Evolutionary conservation across 2,113 vertebrate genomes (phyloP).

Genomic region (Corydoras sp.): DNA sequence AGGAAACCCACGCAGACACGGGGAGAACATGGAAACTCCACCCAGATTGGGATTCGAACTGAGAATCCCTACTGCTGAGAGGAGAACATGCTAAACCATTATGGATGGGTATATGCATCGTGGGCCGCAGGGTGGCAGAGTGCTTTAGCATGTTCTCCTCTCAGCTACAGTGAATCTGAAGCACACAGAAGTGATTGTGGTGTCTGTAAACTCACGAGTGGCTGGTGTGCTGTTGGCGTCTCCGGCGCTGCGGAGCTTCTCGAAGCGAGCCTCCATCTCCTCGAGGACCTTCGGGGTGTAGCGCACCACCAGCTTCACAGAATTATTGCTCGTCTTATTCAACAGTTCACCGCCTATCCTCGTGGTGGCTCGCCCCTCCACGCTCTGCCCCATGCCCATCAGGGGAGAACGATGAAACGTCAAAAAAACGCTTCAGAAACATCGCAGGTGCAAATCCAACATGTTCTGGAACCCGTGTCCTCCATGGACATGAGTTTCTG

Average conservation of each 20-base stretch:
- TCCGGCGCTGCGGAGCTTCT: constrained; percentile 87
- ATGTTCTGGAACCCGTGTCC: no score
- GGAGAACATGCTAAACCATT: no score
- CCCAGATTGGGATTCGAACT: no score
- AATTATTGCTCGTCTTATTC: no score
- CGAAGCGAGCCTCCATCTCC: constrained; percentile 90
- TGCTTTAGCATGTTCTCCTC: background rate
- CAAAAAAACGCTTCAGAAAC: background rate
- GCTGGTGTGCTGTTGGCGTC: constrained; percentile 86
- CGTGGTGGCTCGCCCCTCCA: constrained; percentile 89
- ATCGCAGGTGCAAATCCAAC: no score
- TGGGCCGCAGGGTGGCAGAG: background rate
- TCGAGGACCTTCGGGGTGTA: constrained; percentile 87
- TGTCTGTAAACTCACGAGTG: constrained; percentile 87
- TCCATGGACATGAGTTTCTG: no score
- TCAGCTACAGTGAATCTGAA: background rate
- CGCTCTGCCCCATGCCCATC: constrained; percentile 63
- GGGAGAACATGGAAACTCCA: no score
- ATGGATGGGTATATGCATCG: no score
- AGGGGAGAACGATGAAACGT: background rate
- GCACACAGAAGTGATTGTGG: no score
- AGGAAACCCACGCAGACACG: no score
- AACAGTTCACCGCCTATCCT: constrained; percentile 84
- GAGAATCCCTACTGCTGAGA: no score
- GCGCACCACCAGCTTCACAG: constrained; percentile 84